Evolutionary conservation across 2,797 vertebrate genomes (phyloP).

Genomic region (Caiman crocodilus): DNA sequence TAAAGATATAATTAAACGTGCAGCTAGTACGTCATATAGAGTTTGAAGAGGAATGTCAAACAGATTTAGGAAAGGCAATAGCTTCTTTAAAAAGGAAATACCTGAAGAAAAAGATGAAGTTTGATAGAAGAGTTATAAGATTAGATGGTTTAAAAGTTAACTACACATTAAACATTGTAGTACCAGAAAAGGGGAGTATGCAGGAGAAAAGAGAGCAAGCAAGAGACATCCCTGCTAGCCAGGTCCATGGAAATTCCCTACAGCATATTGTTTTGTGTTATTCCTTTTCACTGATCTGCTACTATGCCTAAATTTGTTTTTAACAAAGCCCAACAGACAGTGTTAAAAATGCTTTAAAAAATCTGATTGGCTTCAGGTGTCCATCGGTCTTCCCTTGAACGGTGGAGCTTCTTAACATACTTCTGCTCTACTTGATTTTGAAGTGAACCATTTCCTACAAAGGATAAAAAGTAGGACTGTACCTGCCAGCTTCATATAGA

Average conservation of each 20-base stretch:
- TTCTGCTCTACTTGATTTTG: neutral
- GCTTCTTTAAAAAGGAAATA: neutral
- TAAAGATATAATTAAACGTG: neutral
- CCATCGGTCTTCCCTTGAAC: neutral
- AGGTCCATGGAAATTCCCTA: neutral
- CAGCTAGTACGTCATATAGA: neutral
- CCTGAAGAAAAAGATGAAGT: neutral
- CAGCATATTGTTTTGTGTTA: neutral
- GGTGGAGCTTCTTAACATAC: neutral
- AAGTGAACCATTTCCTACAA: neutral
- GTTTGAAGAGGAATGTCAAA: neutral
- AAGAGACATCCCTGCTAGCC: neutral
- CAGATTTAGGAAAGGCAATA: neutral
- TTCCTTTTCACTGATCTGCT: neutral
- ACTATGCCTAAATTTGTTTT: neutral
- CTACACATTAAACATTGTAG: neutral
- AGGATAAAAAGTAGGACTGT: neutral
- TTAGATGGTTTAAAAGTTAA: neutral
- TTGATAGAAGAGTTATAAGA: neutral
- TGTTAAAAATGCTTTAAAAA: neutral
- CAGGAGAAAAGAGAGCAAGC: neutral
- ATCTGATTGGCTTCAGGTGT: neutral
- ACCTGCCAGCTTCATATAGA: neutral
- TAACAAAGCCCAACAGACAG: neutral
- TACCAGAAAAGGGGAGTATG: neutral